Percentiles rank a stretch among this genome's conserved stretches.
These are phyloP conservation scores for Echiichthys vipera DNA, from an alignment of 2,797 vertebrate species.

Conservation along the genomic window DNA sequence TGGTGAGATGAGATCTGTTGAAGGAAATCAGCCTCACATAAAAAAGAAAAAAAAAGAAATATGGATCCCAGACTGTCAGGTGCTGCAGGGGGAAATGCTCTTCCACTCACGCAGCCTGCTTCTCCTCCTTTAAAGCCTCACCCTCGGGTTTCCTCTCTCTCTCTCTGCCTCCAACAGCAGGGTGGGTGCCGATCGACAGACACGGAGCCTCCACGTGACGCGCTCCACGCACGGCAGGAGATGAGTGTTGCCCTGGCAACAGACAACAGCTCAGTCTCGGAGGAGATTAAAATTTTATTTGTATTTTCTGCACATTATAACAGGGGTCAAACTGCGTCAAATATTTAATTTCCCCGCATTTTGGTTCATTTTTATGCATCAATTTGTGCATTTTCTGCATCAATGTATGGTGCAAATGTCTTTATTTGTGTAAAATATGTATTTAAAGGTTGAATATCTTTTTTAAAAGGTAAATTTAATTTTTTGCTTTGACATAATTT, in stretches of 20 bases:
- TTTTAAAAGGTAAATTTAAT: too few relatives aligned
- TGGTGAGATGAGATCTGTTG: slow-evolving; percentile 27
- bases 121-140: not conserved
- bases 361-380: too few relatives aligned
- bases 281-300: too few relatives aligned
- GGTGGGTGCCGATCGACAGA: not conserved
- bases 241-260: slow-evolving; percentile 38
- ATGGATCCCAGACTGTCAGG: not conserved
- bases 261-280: not conserved
- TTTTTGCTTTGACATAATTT: too few relatives aligned
- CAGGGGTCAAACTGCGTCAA: too few relatives aligned
- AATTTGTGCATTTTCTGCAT: too few relatives aligned
- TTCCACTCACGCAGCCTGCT: not conserved
- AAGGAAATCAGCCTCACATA: not conserved
- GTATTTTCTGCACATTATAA: too few relatives aligned
- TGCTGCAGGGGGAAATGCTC: not conserved
- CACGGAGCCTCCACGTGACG: slow-evolving; percentile 40
- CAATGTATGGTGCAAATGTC: too few relatives aligned
- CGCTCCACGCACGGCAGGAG: not conserved
- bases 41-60: too few relatives aligned
- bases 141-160: not conserved
- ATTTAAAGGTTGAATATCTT: too few relatives aligned
- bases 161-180: not conserved
- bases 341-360: too few relatives aligned
- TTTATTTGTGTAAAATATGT: too few relatives aligned